Conservation (phyloP, 2,888 invertebrate genomes). For the Sinotaia quadrata region DNA sequence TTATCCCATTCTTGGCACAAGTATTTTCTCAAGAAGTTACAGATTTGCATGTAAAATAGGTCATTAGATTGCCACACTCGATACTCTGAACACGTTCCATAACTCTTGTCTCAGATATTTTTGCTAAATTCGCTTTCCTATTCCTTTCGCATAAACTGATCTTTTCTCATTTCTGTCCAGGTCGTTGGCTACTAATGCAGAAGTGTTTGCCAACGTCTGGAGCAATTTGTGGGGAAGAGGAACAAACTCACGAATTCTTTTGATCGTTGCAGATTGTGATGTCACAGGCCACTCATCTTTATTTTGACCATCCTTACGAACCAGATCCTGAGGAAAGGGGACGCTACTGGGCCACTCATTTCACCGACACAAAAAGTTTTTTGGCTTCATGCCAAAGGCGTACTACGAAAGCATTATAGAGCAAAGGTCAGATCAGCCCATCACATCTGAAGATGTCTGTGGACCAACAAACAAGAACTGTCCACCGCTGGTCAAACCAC, state of each 20-base stretch:
- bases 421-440: slow-evolving; percentile 28
- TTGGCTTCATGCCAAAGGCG: slow-evolving; percentile 45
- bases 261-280: slow-evolving; percentile 52
- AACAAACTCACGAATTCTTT: slow-evolving; percentile 48
- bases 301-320: slow-evolving; percentile 60
- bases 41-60: too few species aligned
- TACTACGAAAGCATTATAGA: slow-evolving; percentile 48
- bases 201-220: slow-evolving; percentile 62
- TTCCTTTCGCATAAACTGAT: too few species aligned
- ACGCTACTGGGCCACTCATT: slow-evolving; percentile 57
- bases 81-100: too few species aligned
- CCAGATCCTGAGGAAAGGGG: slow-evolving; percentile 59
- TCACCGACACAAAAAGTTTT: slow-evolving; percentile 46
- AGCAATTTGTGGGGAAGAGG: slow-evolving; percentile 56
- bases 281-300: slow-evolving; percentile 52
- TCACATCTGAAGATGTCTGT: slow-evolving; percentile 44
- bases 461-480: slow-evolving; percentile 45
- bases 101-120: too few species aligned
- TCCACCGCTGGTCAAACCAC: slow-evolving; percentile 43
- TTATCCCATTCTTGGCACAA: too few species aligned
- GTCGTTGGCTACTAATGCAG: slow-evolving; percentile 31
- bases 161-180: too few species aligned
- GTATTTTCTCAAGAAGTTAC: too few species aligned
- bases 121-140: too few species aligned
- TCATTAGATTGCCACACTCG: too few species aligned